A percentile compares a stretch with the other conserved stretches of the same genome.
These are phyloP conservation scores for Ochlodes sylvanus DNA, from an alignment of 2,888 invertebrate species.

Conservation along the genomic window DNA sequence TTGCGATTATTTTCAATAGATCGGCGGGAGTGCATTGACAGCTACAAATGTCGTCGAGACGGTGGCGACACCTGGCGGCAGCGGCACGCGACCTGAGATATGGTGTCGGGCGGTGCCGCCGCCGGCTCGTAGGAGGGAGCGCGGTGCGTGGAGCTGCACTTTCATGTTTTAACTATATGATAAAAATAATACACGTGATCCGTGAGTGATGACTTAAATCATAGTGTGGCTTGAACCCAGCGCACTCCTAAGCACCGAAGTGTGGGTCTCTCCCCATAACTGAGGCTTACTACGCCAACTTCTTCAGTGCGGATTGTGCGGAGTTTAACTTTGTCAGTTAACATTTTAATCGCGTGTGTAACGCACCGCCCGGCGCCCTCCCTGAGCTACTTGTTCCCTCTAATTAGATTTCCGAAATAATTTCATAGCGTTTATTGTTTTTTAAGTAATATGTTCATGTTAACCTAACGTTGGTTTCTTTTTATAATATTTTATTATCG, in stretches of 20 bases:
- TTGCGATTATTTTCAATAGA: neutral
- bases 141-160: neutral
- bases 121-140: neutral
- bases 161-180: neutral
- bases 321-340: neutral
- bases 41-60: conserved; percentile 22
- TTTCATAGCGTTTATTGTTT: neutral
- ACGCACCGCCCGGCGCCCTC: neutral
- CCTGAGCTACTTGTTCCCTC: conserved; percentile 5
- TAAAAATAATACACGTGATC: too few species aligned
- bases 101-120: conserved; percentile 62
- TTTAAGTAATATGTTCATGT: neutral
- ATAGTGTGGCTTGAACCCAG: too few species aligned
- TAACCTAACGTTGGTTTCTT: too few species aligned
- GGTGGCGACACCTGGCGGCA: conserved; percentile 27
- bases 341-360: too few species aligned
- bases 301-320: too few species aligned
- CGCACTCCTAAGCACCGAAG: too few species aligned
- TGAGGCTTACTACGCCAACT: too few species aligned
- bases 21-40: conserved; percentile 22
- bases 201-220: too few species aligned
- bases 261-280: too few species aligned
- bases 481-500: too few species aligned
- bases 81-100: conserved; percentile 47
- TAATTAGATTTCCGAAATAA: conserved; percentile 2